Percentiles rank a stretch among this genome's conserved stretches.
phyloP scores from a whole-genome alignment of 2,113 vertebrate species.

The Cyphomyrus discorhynchus region DNA sequence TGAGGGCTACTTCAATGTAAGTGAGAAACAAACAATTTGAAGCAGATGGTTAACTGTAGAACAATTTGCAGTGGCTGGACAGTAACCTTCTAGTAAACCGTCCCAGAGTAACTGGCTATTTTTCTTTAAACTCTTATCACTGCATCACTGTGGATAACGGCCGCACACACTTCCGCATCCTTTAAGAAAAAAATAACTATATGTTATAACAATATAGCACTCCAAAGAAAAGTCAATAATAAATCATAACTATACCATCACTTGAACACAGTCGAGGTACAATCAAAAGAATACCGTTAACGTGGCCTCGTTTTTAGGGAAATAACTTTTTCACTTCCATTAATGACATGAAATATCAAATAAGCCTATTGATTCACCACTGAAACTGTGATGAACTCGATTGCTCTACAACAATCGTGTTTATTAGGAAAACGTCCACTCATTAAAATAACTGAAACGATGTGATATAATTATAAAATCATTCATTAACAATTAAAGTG shows the following conservation, averaged over 20 bases:
- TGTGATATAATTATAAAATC: neutral
- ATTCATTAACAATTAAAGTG: neutral
- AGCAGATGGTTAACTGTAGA: neutral
- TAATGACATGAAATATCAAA: neutral
- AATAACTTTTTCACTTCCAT: neutral
- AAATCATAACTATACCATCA: neutral
- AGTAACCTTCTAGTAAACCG: neutral
- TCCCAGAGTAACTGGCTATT: neutral
- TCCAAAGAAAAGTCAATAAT: neutral
- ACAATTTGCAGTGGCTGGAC: neutral
- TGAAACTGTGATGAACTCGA: neutral
- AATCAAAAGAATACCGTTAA: neutral
- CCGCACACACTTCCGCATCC: neutral
- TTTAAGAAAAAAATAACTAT: neutral
- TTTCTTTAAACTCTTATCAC: slow-evolving; percentile 3
- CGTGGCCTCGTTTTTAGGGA: neutral
- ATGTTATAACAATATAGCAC: neutral
- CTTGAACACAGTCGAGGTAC: neutral
- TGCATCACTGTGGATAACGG: neutral
- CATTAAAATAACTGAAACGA: neutral
- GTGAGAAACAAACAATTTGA: neutral
- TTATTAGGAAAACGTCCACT: neutral
- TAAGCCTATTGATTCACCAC: neutral
- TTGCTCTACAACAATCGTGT: neutral
- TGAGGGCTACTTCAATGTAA: neutral